These are phyloP conservation scores for Falcunculus frontatus DNA, from an alignment of 2,113 vertebrate species.

Conservation along the genomic window DNA sequence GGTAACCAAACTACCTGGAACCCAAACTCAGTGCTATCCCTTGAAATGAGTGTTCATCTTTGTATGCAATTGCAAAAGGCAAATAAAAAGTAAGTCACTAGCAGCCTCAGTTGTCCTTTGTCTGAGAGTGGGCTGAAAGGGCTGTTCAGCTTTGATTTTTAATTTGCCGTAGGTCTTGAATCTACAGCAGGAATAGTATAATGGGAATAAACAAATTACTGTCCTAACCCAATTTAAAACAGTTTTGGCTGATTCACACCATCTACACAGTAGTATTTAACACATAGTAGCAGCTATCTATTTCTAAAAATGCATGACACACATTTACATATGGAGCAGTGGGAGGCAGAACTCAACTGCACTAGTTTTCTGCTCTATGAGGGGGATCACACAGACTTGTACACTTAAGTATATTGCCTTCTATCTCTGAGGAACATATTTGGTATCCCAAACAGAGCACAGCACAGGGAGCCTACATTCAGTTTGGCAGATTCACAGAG, in stretches of 20 bases:
- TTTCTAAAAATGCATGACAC: not conserved
- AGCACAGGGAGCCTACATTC: not conserved
- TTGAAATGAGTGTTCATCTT: not conserved
- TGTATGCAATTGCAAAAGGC: not conserved
- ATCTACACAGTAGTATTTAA: not conserved
- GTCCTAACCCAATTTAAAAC: not conserved
- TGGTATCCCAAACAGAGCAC: not conserved
- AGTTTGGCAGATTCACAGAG: not conserved
- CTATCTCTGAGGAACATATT: not conserved
- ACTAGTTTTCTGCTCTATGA: not conserved
- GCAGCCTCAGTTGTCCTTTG: not conserved
- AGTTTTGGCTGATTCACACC: not conserved
- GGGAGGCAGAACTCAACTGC: not conserved
- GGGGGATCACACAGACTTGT: not conserved
- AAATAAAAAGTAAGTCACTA: not conserved
- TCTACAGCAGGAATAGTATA: not conserved
- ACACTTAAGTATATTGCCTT: not conserved
- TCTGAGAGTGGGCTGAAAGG: not conserved
- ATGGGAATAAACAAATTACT: not conserved
- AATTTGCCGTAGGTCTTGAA: not conserved
- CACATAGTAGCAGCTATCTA: not conserved
- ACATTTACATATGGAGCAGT: accelerated
- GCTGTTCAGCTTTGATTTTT: not conserved
- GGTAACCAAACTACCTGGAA: not conserved
- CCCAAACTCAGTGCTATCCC: not conserved